phyloP scores from a whole-genome alignment of 2,797 vertebrate genomes.

The Pelodytes ibericus region DNA sequence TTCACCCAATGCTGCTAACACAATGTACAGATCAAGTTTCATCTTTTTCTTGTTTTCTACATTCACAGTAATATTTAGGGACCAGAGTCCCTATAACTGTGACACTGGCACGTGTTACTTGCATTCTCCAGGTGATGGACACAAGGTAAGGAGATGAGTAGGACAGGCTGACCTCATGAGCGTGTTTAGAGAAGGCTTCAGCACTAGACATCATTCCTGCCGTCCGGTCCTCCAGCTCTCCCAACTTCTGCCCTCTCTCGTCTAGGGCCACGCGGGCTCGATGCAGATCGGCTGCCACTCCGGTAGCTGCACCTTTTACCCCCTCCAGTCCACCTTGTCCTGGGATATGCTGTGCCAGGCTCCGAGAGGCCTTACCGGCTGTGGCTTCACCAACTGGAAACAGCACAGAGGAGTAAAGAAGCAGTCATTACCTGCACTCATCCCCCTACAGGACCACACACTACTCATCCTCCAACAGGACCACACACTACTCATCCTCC shows the following conservation, averaged over 20 bases:
- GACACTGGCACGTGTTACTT: too few species aligned
- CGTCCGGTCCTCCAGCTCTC: constrained; percentile 93
- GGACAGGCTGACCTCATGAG: constrained; percentile 98
- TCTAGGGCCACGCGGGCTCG: constrained; percentile 91
- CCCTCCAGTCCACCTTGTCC: constrained; percentile 88
- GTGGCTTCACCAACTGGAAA: constrained; percentile 89
- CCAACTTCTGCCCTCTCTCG: constrained; percentile 92
- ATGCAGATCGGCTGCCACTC: constrained; percentile 88
- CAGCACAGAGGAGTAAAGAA: constrained; percentile 41
- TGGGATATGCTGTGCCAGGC: constrained; percentile 95
- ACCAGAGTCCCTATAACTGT: too few species aligned
- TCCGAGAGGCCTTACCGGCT: constrained; percentile 91
- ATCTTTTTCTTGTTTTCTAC: too few species aligned
- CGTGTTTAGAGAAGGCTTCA: constrained; percentile 93
- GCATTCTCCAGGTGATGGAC: too few species aligned
- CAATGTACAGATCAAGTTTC: too few species aligned
- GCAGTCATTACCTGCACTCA: too few species aligned
- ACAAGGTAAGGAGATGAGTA: too few species aligned
- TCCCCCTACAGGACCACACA: too few species aligned
- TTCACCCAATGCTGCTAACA: too few species aligned
- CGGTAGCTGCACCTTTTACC: constrained; percentile 86
- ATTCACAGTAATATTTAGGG: too few species aligned
- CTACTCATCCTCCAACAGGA: too few species aligned
- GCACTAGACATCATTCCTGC: constrained; percentile 96
- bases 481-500: not conserved